These are phyloP conservation scores for Pterocles gutturalis DNA, from an alignment of 2,113 vertebrate genomes.

Conservation along the genomic window DNA sequence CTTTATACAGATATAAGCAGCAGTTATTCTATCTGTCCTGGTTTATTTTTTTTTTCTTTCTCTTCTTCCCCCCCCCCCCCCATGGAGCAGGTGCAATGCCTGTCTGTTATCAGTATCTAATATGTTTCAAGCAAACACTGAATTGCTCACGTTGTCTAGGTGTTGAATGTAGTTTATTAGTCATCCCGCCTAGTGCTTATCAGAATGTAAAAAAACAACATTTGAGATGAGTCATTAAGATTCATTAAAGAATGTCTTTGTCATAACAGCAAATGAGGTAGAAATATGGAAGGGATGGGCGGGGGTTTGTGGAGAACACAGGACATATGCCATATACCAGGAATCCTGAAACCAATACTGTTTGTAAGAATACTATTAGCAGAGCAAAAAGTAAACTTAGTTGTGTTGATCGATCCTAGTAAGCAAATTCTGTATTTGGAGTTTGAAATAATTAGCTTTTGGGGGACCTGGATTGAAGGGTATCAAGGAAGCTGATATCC, in stretches of 20 bases:
- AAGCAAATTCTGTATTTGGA: neutral
- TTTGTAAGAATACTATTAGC: neutral
- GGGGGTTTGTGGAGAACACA: neutral
- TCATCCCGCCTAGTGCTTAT: conserved; percentile 43
- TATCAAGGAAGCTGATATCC: neutral
- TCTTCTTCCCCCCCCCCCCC: neutral
- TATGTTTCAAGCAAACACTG: conserved; percentile 45
- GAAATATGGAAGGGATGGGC: neutral
- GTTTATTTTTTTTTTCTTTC: neutral
- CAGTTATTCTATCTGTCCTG: neutral
- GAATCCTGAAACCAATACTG: neutral
- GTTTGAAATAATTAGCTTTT: neutral
- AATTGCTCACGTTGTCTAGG: conserved; percentile 53
- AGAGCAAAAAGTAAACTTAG: neutral
- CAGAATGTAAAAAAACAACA: conserved; percentile 45
- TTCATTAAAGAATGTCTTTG: conserved; percentile 49
- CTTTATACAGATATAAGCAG: neutral
- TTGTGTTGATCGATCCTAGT: neutral
- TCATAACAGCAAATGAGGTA: conserved; percentile 28
- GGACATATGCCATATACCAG: neutral
- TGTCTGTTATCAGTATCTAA: conserved; percentile 47
- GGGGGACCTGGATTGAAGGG: neutral
- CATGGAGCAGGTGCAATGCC: conserved; percentile 43
- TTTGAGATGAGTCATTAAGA: conserved; percentile 52
- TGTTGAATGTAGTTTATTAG: conserved; percentile 55